Conservation (phyloP, 2,113 vertebrate species). For the Fulmarus glacialis region DNA sequence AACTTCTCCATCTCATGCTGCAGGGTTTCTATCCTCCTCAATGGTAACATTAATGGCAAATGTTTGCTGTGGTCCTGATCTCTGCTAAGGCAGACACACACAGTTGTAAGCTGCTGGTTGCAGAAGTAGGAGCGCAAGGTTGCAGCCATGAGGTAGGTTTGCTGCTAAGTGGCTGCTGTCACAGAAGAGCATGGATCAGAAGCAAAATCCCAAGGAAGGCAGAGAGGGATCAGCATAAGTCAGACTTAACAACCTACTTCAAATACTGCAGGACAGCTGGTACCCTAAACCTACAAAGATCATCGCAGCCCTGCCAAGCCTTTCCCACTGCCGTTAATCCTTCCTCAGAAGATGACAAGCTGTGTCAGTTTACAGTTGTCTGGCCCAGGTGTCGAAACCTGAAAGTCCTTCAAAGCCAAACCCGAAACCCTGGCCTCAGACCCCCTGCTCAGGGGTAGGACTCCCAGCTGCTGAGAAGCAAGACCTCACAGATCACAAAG, state of each 20-base stretch:
- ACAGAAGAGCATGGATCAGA: conserved; percentile 6
- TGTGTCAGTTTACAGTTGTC: background rate
- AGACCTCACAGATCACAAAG: background rate
- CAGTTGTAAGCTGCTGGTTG: background rate
- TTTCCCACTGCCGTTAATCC: background rate
- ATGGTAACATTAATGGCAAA: background rate
- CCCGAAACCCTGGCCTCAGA: background rate
- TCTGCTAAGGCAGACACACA: background rate
- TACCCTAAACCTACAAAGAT: background rate
- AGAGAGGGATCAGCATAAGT: background rate
- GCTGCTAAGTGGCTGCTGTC: background rate
- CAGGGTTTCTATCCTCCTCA: background rate
- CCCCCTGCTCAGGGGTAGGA: background rate
- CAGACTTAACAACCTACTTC: background rate
- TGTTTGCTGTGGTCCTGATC: background rate
- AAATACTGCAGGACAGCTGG: background rate
- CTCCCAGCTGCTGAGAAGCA: conserved; percentile 8
- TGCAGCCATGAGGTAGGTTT: background rate
- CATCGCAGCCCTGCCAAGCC: background rate
- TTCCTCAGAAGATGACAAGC: background rate
- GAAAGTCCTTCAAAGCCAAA: background rate
- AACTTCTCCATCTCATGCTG: background rate
- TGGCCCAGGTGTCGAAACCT: background rate
- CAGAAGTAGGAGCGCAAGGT: background rate
- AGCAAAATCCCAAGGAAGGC: conserved; percentile 10